Evolutionary conservation across 2,113 vertebrate species (phyloP), one percentile per base, ranked within the genome.

Genomic region (Eubucco bourcierii): DNA sequence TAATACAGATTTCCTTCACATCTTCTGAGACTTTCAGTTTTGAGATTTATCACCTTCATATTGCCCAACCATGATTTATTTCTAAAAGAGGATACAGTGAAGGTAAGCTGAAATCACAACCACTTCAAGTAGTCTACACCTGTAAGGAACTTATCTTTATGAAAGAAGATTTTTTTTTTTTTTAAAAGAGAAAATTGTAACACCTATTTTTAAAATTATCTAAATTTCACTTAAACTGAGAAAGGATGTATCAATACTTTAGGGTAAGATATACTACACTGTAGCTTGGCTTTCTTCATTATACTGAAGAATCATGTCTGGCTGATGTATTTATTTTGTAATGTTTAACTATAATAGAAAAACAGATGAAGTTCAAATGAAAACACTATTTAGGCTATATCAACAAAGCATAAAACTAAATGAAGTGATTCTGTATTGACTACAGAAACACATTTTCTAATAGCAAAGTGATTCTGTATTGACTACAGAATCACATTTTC

Each of bases 391-490:
- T 88, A 90, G 77, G 73, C 74, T 91, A 66, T 84, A 88, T 82
- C 92, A 96, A 90, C 89, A 94, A 71, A 88, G 68, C 72, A 78
- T 93, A 96, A 96, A 95, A 67, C 66, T 88, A 96, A 96, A 96
- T 90, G 41, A 94, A 84, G 73, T 78, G 68, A 92, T 80, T 81
- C 67, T 8, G 7, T 47, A 70, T 59, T 31, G 67, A 93, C 73
- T 84, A 90, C 27, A 92, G 96, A 97, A 95, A 86, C 68, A 86
- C 87, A 92, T 84, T 82, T 94, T 34, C 41, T 94, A 86, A 96
- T 53, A 96, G 52, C 80, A 78, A 96, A 90, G 39, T 59, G 68
- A 92, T 80, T 81, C 67, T 8, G 7, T 47, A 70, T 59, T 31
- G 67, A 93, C 73, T 84, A 90, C 27, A 92, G 96, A 97, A 95